Evolutionary conservation across 2,797 vertebrate genomes (phyloP).

Genomic region (Emys orbicularis): DNA sequence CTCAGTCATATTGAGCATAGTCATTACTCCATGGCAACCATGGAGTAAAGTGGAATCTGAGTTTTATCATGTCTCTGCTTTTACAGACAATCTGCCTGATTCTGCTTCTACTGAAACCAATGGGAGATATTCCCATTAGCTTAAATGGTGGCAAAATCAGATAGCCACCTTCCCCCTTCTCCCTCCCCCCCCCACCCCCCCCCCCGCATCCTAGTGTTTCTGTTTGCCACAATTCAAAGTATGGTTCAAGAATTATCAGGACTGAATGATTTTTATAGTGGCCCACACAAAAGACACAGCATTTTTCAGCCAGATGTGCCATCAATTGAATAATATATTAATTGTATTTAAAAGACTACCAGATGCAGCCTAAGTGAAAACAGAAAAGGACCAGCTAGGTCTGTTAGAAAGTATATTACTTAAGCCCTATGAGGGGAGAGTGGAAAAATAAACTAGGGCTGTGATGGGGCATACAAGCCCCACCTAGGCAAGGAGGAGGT

Average conservation of each 20-base stretch:
- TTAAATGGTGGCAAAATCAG: background rate
- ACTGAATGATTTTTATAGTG: constrained; percentile 13
- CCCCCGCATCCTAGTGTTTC: background rate
- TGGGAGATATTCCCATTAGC: background rate
- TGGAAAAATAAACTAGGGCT: background rate
- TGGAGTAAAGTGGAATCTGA: background rate
- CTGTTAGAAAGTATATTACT: background rate
- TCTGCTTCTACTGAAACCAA: constrained; percentile 19
- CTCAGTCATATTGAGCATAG: background rate
- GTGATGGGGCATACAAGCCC: background rate
- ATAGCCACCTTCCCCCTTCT: background rate
- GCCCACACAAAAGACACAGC: background rate
- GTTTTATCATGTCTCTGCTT: background rate
- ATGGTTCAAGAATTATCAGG: background rate
- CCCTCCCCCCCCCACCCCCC: too few relatives aligned
- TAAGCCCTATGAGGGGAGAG: background rate
- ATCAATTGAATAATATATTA: constrained; percentile 12
- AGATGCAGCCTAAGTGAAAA: background rate
- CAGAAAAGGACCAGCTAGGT: background rate
- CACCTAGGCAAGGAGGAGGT: background rate
- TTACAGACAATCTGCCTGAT: background rate
- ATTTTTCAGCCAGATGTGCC: background rate
- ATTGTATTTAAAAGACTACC: background rate
- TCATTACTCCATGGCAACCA: constrained; percentile 23
- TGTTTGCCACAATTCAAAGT: background rate